phyloP scores from a whole-genome alignment of 2,888 invertebrate species.

The Napeogenes sylphis region DNA sequence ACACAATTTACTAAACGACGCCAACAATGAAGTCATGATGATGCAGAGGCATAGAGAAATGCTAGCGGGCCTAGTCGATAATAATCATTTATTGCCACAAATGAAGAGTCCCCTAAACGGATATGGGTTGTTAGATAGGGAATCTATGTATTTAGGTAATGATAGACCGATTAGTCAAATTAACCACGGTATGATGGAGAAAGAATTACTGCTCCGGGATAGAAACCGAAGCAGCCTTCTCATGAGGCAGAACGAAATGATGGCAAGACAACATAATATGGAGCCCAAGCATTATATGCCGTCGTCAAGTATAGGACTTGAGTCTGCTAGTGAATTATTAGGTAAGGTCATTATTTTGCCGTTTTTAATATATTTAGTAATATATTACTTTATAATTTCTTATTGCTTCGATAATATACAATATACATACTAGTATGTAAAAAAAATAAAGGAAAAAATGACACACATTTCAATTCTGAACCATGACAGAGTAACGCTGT shows the following conservation, averaged over 20 bases:
- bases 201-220: constrained; percentile 58
- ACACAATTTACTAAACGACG: constrained; percentile 62
- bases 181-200: constrained; percentile 60
- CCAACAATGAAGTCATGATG: constrained; percentile 58
- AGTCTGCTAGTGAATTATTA: constrained; percentile 73
- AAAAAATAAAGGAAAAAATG: neutral
- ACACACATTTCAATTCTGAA: neutral
- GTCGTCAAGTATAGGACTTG: constrained; percentile 64
- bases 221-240: constrained; percentile 60
- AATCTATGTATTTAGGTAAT: constrained; percentile 57
- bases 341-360: constrained; percentile 44
- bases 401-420: too few species aligned
- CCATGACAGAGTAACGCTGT: constrained; percentile 1
- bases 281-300: constrained; percentile 68
- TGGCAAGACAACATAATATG: constrained; percentile 60
- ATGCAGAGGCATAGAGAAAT: constrained; percentile 68
- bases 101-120: constrained; percentile 63
- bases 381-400: too few species aligned
- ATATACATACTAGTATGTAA: too few species aligned
- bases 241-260: constrained; percentile 64
- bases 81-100: constrained; percentile 56
- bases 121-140: constrained; percentile 63
- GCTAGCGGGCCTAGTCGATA: constrained; percentile 63
- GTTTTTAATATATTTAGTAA: too few species aligned
- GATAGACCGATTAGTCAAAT: constrained; percentile 68